Conservation (phyloP, 2,113 vertebrate species). For the Manacus vitellinus region DNA sequence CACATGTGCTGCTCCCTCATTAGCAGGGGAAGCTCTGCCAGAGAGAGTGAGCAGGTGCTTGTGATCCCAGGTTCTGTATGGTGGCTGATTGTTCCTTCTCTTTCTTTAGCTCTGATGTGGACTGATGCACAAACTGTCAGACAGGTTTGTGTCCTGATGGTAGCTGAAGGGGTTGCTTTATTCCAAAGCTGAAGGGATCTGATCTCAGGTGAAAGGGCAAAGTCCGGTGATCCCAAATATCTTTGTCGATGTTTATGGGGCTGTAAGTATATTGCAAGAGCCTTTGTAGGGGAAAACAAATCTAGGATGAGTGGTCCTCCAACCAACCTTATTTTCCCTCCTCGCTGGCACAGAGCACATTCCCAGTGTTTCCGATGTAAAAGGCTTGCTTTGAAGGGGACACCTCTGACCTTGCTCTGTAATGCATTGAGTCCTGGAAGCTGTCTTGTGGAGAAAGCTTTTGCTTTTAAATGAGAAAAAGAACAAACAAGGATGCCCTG, state of each 20-base stretch:
- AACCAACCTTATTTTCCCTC: neutral
- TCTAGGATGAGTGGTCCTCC: neutral
- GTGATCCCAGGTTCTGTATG: fast-evolving
- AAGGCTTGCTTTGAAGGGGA: constrained; percentile 1
- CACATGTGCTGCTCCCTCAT: neutral
- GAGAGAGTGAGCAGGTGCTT: fast-evolving
- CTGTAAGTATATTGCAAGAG: neutral
- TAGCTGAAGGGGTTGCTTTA: neutral
- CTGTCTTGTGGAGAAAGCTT: neutral
- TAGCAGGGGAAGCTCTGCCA: neutral
- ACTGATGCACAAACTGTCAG: fast-evolving
- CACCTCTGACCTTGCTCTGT: neutral
- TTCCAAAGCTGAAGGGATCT: neutral
- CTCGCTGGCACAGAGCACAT: neutral
- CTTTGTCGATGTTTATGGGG: neutral
- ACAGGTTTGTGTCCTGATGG: neutral
- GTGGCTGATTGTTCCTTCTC: neutral
- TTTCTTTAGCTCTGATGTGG: neutral
- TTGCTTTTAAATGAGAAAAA: neutral
- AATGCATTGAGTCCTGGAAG: neutral
- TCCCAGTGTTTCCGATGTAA: neutral
- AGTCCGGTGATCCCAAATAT: neutral
- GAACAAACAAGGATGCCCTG: neutral
- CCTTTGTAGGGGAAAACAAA: constrained; percentile 14
- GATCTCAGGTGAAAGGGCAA: neutral